A percentile compares a stretch with the other conserved stretches of the same genome.
Evolutionary conservation across 2,888 invertebrate genomes (phyloP).

Genomic region (Chymomyza procnemis): DNA sequence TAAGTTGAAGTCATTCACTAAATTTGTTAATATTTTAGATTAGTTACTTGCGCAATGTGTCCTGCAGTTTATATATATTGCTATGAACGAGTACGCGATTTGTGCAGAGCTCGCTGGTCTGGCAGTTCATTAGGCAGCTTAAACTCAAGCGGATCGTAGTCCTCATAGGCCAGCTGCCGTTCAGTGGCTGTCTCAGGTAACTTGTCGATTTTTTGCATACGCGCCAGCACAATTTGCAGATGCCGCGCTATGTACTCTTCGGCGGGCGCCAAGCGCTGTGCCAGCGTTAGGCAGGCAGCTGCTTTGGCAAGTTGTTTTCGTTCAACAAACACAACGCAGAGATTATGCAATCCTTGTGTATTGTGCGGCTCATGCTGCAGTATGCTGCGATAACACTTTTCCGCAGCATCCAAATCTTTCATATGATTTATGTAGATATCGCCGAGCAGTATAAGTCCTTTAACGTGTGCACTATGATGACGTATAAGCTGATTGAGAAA

Average conservation of each 20-base stretch:
- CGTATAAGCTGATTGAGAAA: constrained; percentile 93
- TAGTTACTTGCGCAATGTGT: neutral
- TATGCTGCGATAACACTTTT: constrained; percentile 95
- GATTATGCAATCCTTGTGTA: constrained; percentile 95
- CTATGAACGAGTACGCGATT: constrained; percentile 51
- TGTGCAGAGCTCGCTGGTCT: constrained; percentile 25
- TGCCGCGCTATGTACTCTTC: constrained; percentile 95
- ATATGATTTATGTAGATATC: constrained; percentile 98
- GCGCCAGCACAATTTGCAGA: constrained; percentile 86
- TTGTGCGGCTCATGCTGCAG: constrained; percentile 92
- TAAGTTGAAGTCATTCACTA: neutral
- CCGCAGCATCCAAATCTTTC: constrained; percentile 95
- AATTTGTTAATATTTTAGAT: neutral
- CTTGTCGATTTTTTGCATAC: constrained; percentile 74
- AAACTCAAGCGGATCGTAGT: constrained; percentile 77
- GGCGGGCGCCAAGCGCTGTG: constrained; percentile 89
- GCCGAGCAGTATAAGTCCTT: constrained; percentile 94
- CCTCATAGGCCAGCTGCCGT: constrained; percentile 75
- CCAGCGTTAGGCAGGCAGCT: constrained; percentile 89
- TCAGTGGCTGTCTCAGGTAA: constrained; percentile 74
- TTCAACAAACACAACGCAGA: constrained; percentile 97
- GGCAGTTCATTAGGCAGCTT: constrained; percentile 21
- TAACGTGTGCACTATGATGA: constrained; percentile 95
- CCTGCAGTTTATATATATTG: constrained; percentile 18
- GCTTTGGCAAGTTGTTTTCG: constrained; percentile 91